Conservation (phyloP, 2,797 vertebrate species). For the Enoplosus armatus region DNA sequence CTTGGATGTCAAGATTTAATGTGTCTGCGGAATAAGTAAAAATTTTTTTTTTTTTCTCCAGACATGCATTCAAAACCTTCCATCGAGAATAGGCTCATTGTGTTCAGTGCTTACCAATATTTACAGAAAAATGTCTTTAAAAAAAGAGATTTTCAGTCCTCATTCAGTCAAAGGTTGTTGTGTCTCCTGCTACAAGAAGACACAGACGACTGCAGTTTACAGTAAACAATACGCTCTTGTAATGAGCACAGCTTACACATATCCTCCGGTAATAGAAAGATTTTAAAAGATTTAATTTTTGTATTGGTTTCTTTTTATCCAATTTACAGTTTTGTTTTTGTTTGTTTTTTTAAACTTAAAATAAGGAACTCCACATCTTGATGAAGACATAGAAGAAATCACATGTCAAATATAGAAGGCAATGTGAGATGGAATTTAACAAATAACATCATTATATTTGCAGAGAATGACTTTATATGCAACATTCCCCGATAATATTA, state of each 20-base stretch:
- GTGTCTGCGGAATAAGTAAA: not conserved
- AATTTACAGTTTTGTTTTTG: too few species aligned
- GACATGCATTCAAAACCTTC: not conserved
- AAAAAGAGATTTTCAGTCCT: not conserved
- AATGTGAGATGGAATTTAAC: not conserved
- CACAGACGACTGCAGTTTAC: not conserved
- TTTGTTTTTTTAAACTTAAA: too few species aligned
- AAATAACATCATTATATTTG: not conserved
- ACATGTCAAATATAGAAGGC: not conserved
- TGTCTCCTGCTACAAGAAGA: not conserved
- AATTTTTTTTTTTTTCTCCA: too few species aligned
- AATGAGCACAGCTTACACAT: not conserved
- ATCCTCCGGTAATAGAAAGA: too few species aligned
- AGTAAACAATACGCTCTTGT: not conserved
- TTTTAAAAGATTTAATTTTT: too few species aligned
- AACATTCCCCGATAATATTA: not conserved
- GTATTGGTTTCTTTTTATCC: too few species aligned
- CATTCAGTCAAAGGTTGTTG: not conserved
- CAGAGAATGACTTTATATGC: not conserved
- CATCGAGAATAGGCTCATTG: not conserved
- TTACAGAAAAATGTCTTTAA: not conserved
- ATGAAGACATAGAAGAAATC: not conserved
- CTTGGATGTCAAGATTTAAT: not conserved
- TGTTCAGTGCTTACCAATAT: not conserved
- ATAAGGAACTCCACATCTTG: not conserved